Evolutionary conservation across 2,113 vertebrate genomes (phyloP), one percentile per base, ranked within the genome.

Genomic region (Cyprinodon brontotheroides): DNA sequence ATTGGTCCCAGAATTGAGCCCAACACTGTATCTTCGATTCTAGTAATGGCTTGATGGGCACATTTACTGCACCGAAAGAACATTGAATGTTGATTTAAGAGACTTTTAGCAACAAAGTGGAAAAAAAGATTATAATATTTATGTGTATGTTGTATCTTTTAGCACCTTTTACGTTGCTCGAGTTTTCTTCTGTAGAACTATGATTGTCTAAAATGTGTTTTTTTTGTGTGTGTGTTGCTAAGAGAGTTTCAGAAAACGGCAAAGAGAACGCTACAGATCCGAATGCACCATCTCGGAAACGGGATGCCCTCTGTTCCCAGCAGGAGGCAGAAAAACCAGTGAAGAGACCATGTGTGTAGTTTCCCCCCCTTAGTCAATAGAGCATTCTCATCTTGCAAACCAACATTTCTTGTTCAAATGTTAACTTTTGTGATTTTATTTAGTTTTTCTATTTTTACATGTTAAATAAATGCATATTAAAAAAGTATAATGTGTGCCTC

Each of bases 331-430:
- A 89, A 48, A 74, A 87, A 1, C 53, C 85, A 65, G 12, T 83
- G 38, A 94, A 94, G 77, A 94, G 48, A 88, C 48, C 66, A 1
- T 87, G 89, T 41, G 1, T 86, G 29, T 93, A 94, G 74, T 65
- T 81, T 71, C 10, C 61, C 12, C 59, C 20, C 59, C 22, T 61
- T 11, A 0, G 41, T 43, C 47, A 1, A 47, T 69, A 1, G 17
- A 29, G 4, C 67, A 6, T 37, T 62, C 13, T 61, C 9, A 36
- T 38, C 57, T 13, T 47, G 10, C 0, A 13, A 20, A 65, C 47
- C 22, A 41, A n/a, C 17, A 22, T 45, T 12, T 13, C 20, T 12
- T 22, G 15, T 0, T 22, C 29, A 68, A 22, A 43, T 66, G 7
- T 61, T n/a, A 4, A 2, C 5, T 15, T 62, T 43, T 6, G 74